phyloP scores from a whole-genome alignment of 2,113 vertebrate genomes.

The Thamnaconus septentrionalis region DNA sequence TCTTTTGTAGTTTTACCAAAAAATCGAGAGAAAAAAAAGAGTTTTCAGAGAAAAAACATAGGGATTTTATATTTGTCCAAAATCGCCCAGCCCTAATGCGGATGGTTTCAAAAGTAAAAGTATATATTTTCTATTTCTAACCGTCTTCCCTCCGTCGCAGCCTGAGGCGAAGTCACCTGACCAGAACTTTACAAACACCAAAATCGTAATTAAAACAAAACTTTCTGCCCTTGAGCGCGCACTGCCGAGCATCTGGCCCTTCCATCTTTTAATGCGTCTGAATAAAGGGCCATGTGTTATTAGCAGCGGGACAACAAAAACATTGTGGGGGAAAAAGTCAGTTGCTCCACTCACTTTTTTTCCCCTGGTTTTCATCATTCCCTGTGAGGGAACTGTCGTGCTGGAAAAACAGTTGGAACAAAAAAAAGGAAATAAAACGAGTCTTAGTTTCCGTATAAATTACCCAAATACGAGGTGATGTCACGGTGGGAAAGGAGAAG shows the following conservation, averaged over 20 bases:
- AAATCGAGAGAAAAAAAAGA: no score
- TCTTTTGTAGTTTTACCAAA: no score
- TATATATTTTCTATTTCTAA: no score
- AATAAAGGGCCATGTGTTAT: slow-evolving; percentile 7
- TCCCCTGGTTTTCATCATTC: no score
- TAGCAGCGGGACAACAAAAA: background rate
- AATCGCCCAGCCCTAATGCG: no score
- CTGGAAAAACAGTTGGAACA: slow-evolving; percentile 18
- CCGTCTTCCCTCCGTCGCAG: background rate
- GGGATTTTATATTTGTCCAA: no score
- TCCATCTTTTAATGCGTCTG: slow-evolving; percentile 13
- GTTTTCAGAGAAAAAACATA: no score
- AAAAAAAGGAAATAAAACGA: slow-evolving; percentile 26
- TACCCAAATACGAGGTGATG: slow-evolving; percentile 12
- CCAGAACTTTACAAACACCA: background rate
- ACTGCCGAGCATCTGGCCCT: slow-evolving; percentile 42
- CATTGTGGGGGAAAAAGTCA: no score
- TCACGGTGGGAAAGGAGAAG: slow-evolving; percentile 6
- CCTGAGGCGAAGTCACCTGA: slow-evolving; percentile 17
- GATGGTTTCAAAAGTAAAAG: no score
- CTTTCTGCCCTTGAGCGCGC: slow-evolving; percentile 3
- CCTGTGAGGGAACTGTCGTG: no score
- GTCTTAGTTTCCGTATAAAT: slow-evolving; percentile 53
- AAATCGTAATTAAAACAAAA: background rate
- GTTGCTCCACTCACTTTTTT: no score